Conservation (phyloP, 2,888 invertebrate species). For the Meandrusa payeni region DNA sequence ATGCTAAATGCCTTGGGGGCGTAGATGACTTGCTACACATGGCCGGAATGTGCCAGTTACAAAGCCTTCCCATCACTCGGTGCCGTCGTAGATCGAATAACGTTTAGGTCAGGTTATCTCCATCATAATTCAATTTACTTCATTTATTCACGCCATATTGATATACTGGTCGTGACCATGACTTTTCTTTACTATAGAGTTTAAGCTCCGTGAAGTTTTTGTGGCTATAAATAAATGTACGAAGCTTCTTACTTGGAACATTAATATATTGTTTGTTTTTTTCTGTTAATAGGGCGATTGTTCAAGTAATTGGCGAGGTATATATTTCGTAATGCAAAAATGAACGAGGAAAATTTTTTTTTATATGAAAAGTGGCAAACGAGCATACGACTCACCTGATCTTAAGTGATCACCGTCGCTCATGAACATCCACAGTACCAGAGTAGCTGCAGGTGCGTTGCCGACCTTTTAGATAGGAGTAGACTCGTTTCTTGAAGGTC, state of each 20-base stretch:
- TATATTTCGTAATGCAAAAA: no score
- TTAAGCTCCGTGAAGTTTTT: constrained; percentile 10
- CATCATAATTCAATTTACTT: constrained; percentile 15
- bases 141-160: constrained; percentile 15
- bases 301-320: no score
- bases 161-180: constrained; percentile 15
- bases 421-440: no score
- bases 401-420: no score
- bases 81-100: constrained; percentile 2
- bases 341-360: no score
- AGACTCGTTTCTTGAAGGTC: no score
- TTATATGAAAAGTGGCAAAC: no score
- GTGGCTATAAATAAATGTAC: neutral
- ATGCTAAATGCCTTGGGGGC: constrained; percentile 12
- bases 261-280: no score
- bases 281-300: neutral
- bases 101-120: neutral
- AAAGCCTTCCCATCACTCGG: neutral
- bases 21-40: constrained; percentile 3
- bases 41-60: constrained; percentile 10
- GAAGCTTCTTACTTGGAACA: neutral
- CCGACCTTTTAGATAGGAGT: no score
- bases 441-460: no score
- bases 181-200: constrained; percentile 11
- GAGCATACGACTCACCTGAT: no score